A percentile compares a stretch with the other conserved stretches of the same genome.
Conservation (phyloP, 2,888 invertebrate species). For the Catocala nupta region DNA sequence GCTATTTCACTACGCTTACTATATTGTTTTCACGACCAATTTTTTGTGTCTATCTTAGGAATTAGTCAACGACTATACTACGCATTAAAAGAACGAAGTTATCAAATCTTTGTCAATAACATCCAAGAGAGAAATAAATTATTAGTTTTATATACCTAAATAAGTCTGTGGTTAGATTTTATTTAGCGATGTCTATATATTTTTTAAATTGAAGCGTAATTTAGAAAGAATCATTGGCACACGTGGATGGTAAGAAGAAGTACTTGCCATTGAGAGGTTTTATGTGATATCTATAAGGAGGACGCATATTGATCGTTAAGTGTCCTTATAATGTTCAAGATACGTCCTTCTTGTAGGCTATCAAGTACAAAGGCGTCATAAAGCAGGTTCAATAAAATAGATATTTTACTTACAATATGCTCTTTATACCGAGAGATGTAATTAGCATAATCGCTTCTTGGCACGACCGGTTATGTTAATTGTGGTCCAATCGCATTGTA, state of each 20-base stretch:
- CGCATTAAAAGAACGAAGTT: not conserved
- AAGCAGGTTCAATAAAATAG: conserved; percentile 64
- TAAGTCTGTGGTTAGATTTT: not conserved
- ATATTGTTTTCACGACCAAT: not conserved
- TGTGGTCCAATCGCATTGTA: conserved; percentile 59
- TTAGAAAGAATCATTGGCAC: too few relatives aligned
- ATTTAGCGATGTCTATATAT: not conserved
- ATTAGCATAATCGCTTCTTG: conserved; percentile 72
- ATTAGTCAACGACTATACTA: not conserved
- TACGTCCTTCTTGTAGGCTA: conserved; percentile 37
- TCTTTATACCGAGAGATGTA: conserved; percentile 64
- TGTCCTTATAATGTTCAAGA: not conserved
- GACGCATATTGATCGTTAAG: too few relatives aligned
- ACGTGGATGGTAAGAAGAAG: not conserved
- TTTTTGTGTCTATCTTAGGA: not conserved
- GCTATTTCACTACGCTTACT: conserved; percentile 1
- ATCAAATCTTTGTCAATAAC: conserved; percentile 8
- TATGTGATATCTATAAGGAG: not conserved
- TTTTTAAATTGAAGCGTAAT: too few relatives aligned
- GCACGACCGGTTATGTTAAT: conserved; percentile 74
- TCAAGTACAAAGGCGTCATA: conserved; percentile 40
- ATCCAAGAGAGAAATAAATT: conserved; percentile 6
- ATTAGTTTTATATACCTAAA: conserved; percentile 10
- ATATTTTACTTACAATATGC: conserved; percentile 70
- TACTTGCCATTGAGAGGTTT: not conserved